Evolutionary conservation across 2,113 vertebrate genomes (phyloP).

Genomic region (Ceyx cyanopectus): DNA sequence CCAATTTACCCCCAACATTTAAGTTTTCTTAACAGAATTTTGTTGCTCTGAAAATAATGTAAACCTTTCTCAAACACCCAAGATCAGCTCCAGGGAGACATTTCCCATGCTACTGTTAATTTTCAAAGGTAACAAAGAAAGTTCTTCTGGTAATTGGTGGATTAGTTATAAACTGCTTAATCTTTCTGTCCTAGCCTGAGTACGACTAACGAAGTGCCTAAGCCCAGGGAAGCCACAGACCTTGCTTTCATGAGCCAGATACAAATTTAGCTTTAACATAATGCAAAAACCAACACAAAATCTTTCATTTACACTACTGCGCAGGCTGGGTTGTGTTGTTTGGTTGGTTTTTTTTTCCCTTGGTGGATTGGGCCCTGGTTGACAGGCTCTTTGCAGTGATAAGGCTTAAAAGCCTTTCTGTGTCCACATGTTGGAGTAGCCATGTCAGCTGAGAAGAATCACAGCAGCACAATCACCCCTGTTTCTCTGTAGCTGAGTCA

Average conservation of each 20-base stretch:
- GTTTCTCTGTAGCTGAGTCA: neutral
- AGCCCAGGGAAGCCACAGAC: neutral
- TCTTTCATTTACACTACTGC: neutral
- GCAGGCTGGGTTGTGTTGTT: neutral
- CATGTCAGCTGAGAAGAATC: neutral
- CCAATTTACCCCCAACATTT: neutral
- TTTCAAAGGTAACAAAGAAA: neutral
- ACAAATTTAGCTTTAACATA: neutral
- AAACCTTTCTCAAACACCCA: neutral
- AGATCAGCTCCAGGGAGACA: neutral
- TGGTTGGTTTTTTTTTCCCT: too few species aligned
- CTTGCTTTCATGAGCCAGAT: accelerated
- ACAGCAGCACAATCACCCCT: accelerated
- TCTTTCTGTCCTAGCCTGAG: neutral
- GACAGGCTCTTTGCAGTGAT: neutral
- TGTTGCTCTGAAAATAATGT: neutral
- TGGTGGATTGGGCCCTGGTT: neutral
- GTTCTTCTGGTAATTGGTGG: neutral
- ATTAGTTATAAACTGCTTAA: neutral
- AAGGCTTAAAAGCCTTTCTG: neutral
- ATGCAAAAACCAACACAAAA: neutral
- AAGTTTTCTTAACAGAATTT: neutral
- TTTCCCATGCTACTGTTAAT: neutral
- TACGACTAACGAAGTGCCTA: neutral
- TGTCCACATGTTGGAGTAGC: neutral